Evolutionary conservation across 2,888 invertebrate species (phyloP), one percentile per base, ranked within the genome.

Genomic region (Steinernema hermaphroditum): DNA sequence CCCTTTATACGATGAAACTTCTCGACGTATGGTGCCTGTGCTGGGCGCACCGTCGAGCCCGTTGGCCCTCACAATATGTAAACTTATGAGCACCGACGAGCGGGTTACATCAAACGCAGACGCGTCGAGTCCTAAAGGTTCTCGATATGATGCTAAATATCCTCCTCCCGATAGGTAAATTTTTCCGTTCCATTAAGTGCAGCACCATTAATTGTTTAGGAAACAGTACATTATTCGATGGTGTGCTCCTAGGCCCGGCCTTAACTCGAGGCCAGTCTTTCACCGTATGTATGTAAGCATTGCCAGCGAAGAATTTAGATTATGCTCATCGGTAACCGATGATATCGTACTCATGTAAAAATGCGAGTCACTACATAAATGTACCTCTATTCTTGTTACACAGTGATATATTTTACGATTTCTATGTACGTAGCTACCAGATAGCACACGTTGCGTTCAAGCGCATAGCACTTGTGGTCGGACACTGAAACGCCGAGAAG

Each of bases 141-240:
- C 46, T 46, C 46, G 6, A 6, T 19, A 4, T n/a, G 62, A 29
- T 32, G 62, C 62, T 32, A 29, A 62, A n/a, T 62, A 62, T 19
- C 62, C 62, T 32, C 62, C 62, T 8, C 62, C 62, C 1, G 19
- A 19, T 9, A 16, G 62, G 62, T 34, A 62, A 62, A n/a, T 16
- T 32, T 29, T 8, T 12, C 14, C 62, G 12, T 32, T 6, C 4
- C 32, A 16, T 32, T 32, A 4, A 29, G 1, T n/a, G 1, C n/a
- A 62, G 16, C n/a, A n/a, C n/a, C n/a, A n/a, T n/a, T n/a, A 62
- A 9, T 37, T 34, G 27, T 77, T 12, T 49, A 80, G 82, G 44
- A 82, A 82, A 70, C 78, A 79, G 44, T 83, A 82, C 71, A 78
- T 82, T 9, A 50, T 85, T 24, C 73, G 77, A n/a, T 82, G 83